Conservation (phyloP, 2,888 invertebrate species). For the Cantharis lateralis region DNA sequence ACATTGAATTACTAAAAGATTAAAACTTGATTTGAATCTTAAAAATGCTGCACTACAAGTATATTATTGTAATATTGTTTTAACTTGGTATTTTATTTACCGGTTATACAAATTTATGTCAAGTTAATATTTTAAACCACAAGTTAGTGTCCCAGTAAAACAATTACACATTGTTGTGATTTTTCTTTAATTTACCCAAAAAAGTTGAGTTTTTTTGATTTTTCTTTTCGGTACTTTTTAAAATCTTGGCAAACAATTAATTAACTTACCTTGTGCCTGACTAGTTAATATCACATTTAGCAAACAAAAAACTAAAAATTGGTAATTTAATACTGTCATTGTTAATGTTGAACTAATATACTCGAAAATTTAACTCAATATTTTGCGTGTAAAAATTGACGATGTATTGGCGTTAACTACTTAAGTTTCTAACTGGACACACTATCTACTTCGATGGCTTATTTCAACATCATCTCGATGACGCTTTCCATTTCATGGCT, state of each 20-base stretch:
- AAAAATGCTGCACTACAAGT: background rate
- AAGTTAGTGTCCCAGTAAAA: background rate
- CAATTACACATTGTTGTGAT: background rate
- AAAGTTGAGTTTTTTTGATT: background rate
- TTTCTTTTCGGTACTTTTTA: background rate
- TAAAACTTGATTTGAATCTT: background rate
- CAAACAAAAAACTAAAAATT: background rate
- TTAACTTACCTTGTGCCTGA: background rate
- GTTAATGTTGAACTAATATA: background rate
- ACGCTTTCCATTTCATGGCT: constrained; percentile 14
- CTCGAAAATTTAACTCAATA: background rate
- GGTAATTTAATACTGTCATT: background rate
- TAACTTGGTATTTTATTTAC: background rate
- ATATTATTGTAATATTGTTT: background rate
- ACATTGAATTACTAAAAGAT: background rate
- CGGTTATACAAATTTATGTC: background rate
- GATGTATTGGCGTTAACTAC: background rate
- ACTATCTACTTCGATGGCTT: constrained; percentile 9
- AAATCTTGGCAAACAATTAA: background rate
- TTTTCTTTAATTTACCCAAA: background rate
- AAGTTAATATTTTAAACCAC: background rate
- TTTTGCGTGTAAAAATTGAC: background rate
- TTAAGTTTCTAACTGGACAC: constrained; percentile 7
- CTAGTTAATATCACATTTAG: constrained; percentile 2
- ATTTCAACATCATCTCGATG: constrained; percentile 20